Conservation (phyloP, 2,888 invertebrate genomes). For the Apomyelois bistriatella region DNA sequence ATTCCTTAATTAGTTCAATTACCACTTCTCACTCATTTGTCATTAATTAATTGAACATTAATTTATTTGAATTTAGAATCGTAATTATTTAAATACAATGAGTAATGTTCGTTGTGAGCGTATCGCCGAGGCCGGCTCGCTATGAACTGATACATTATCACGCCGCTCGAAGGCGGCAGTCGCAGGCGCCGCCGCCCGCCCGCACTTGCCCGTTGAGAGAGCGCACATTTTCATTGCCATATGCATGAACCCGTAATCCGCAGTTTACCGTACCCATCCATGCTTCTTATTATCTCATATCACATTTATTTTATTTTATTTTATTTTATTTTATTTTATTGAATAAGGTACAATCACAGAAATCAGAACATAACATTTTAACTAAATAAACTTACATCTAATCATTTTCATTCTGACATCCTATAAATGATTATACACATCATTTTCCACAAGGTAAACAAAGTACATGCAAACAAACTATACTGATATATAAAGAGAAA, state of each 20-base stretch:
- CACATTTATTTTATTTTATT: too few relatives aligned
- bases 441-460: too few relatives aligned
- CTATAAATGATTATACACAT: too few relatives aligned
- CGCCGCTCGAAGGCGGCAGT: constrained; percentile 35
- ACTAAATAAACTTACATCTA: too few relatives aligned
- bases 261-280: neutral
- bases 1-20: constrained; percentile 35
- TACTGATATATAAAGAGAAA: too few relatives aligned
- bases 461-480: too few relatives aligned
- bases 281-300: too few relatives aligned
- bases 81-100: constrained; percentile 5
- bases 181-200: constrained; percentile 33
- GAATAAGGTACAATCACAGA: too few relatives aligned
- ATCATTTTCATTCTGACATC: too few relatives aligned
- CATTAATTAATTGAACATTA: neutral
- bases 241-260: neutral
- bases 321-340: too few relatives aligned
- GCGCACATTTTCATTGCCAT: constrained; percentile 68
- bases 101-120: constrained; percentile 29
- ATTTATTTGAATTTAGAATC: neutral
- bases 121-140: constrained; percentile 45
- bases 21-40: constrained; percentile 16
- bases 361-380: too few relatives aligned
- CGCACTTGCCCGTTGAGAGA: constrained; percentile 28
- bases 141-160: constrained; percentile 54